phyloP scores from a whole-genome alignment of 2,797 vertebrate genomes.

The Brachymystax lenok region DNA sequence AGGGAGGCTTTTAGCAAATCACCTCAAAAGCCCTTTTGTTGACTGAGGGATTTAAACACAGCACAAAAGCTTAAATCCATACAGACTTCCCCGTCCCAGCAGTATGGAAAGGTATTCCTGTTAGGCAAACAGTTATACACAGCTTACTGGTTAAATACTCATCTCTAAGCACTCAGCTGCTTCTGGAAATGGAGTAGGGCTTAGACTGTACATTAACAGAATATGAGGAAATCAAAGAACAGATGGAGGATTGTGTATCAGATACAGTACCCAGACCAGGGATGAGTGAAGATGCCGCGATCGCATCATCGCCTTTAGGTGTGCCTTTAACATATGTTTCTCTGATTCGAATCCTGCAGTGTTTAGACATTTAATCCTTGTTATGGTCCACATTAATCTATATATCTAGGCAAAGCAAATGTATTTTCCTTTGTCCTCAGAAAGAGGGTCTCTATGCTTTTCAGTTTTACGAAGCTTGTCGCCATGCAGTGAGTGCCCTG shows the following conservation, averaged over 20 bases:
- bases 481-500: background rate
- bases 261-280: background rate
- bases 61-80: conserved; percentile 55
- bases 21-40: conserved; percentile 56
- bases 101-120: conserved; percentile 33
- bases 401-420: background rate
- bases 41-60: conserved; percentile 55
- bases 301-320: background rate
- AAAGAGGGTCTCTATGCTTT: background rate
- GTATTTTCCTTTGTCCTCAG: background rate
- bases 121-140: conserved; percentile 50
- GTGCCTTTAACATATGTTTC: background rate
- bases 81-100: conserved; percentile 42
- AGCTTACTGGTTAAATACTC: conserved; percentile 37
- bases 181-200: conserved; percentile 17
- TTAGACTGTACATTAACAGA: conserved; percentile 33
- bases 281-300: background rate
- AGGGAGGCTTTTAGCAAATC: conserved; percentile 50
- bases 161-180: no score
- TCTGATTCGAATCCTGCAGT: no score
- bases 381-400: background rate
- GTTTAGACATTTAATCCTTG: background rate
- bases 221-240: background rate
- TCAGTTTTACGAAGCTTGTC: background rate
- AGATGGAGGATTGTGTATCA: background rate